phyloP scores from a whole-genome alignment of 2,113 vertebrate species.

The Herpetotheres cachinnans region DNA sequence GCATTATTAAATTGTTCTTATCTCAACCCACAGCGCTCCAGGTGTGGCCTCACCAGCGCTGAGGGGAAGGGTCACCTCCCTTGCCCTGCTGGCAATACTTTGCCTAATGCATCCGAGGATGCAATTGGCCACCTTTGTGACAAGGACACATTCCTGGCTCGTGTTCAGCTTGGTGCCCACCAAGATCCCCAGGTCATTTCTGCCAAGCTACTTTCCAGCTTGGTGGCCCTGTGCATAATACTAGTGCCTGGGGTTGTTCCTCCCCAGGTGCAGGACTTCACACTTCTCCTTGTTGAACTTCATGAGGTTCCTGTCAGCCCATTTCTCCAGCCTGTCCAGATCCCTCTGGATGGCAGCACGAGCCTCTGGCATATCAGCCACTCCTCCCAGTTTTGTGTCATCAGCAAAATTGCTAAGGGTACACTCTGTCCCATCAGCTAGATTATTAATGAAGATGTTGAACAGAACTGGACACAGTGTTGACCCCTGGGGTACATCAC shows the following conservation, averaged over 20 bases:
- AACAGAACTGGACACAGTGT: not conserved
- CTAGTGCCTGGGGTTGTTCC: not conserved
- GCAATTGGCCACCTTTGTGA: not conserved
- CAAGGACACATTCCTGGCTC: not conserved
- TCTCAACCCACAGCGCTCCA: not conserved
- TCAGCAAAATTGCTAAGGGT: not conserved
- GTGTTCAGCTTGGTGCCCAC: not conserved
- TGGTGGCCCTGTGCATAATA: rapidly evolving
- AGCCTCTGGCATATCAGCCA: not conserved
- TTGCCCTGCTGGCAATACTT: not conserved
- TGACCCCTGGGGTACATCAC: not conserved
- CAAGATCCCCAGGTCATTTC: not conserved
- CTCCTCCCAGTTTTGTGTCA: not conserved
- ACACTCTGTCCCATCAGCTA: not conserved
- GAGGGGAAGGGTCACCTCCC: not conserved
- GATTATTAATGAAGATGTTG: not conserved
- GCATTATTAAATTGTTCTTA: no score
- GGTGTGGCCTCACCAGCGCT: rapidly evolving
- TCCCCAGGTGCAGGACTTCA: not conserved
- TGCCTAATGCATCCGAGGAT: not conserved
- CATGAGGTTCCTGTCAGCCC: not conserved
- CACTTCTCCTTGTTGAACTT: not conserved
- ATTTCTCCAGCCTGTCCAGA: not conserved
- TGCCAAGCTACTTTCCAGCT: not conserved
- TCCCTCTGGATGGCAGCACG: not conserved